Conservation (phyloP, 2,797 vertebrate genomes). For the Cygnus olor region DNA sequence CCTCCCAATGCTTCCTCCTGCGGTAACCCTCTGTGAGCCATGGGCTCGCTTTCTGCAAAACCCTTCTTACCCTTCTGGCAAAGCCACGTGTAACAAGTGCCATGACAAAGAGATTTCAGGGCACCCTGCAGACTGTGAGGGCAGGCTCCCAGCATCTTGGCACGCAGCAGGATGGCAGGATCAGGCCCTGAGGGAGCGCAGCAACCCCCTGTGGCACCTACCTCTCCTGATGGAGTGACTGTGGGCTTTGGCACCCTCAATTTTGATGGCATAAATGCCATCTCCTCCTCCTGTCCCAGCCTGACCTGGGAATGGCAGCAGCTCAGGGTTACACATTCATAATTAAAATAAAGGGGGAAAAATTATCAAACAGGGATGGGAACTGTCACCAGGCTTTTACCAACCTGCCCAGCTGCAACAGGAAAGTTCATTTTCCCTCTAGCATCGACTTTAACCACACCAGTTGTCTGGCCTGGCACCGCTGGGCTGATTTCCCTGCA, state of each 20-base stretch:
- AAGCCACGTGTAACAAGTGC: neutral
- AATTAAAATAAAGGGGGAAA: neutral
- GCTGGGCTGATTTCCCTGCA: conserved; percentile 25
- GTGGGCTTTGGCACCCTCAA: rapidly evolving
- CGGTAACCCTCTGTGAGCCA: neutral
- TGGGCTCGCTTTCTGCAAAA: neutral
- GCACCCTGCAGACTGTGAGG: neutral
- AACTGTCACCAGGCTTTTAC: neutral
- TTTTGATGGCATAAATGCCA: neutral
- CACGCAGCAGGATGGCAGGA: neutral
- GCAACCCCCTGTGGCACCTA: neutral
- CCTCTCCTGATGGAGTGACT: neutral
- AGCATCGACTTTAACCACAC: conserved; percentile 71
- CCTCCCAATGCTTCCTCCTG: neutral
- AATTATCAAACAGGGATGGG: neutral
- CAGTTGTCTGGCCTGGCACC: neutral
- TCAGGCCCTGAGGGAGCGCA: neutral
- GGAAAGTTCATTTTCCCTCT: conserved; percentile 78
- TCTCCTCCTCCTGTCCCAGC: neutral
- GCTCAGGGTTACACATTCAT: neutral
- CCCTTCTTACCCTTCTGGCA: neutral
- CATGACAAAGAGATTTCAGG: rapidly evolving
- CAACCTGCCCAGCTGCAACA: conserved; percentile 3
- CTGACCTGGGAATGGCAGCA: neutral
- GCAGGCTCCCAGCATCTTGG: too few species aligned